Conservation (phyloP, 2,113 vertebrate species). For the Loxodonta africana region DNA sequence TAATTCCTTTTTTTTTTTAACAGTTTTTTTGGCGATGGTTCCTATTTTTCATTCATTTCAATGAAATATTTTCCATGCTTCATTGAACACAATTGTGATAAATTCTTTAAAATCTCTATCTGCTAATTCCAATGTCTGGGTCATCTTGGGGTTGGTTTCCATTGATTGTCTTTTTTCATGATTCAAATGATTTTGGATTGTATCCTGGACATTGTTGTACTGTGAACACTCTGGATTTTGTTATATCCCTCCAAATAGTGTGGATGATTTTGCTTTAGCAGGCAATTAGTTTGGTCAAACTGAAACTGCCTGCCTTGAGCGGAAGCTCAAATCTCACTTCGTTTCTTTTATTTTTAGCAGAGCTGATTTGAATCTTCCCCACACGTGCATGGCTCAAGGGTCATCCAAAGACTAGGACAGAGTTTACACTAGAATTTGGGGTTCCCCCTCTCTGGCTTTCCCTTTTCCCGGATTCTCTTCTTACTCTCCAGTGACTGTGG, state of each 20-base stretch:
- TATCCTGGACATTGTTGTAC: background rate
- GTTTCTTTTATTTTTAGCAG: background rate
- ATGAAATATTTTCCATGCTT: background rate
- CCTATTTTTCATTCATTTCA: background rate
- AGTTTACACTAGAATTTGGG: background rate
- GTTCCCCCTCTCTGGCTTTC: background rate
- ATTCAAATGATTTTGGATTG: background rate
- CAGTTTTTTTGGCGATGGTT: background rate
- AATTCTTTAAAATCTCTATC: constrained; percentile 36
- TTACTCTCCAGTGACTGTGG: background rate
- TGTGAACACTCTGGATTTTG: background rate
- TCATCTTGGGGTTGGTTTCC: background rate
- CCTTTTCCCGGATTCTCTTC: background rate
- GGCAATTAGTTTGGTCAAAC: background rate
- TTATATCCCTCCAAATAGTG: background rate
- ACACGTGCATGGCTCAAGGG: background rate
- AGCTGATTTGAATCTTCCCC: background rate
- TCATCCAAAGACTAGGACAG: background rate
- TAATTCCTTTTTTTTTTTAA: background rate
- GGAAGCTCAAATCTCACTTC: background rate
- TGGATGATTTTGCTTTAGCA: background rate
- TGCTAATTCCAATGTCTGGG: background rate
- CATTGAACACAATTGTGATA: background rate
- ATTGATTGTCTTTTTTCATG: background rate
- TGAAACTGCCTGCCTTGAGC: background rate